Evolutionary conservation across 2,797 vertebrate genomes (phyloP).

Genomic region (Orientallactaga sibirica): DNA sequence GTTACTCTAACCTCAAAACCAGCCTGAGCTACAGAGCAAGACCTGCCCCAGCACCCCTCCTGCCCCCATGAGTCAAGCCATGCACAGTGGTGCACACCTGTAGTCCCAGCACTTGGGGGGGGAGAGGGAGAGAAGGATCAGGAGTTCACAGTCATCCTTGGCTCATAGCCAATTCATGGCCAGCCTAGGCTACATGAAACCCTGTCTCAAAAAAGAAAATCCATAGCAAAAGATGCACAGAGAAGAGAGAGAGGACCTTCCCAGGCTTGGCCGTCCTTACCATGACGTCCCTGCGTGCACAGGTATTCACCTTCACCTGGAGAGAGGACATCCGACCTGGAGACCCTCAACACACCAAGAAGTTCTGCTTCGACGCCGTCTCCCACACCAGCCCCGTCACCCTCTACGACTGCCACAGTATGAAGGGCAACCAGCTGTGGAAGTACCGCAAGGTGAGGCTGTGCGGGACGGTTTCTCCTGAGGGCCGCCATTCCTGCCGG

Average conservation of each 20-base stretch:
- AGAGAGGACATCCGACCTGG: constrained; percentile 96
- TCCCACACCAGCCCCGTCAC: constrained; percentile 96
- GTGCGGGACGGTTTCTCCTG: too few relatives aligned
- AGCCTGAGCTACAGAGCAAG: too few relatives aligned
- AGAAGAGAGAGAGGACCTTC: neutral
- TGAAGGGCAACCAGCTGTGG: constrained; percentile 99
- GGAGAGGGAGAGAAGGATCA: neutral
- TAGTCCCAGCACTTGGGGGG: neutral
- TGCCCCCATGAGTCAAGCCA: too few relatives aligned
- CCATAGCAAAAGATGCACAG: too few relatives aligned
- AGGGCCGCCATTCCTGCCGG: too few relatives aligned
- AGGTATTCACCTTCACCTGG: constrained; percentile 98
- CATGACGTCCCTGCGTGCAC: constrained; percentile 62
- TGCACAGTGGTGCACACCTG: too few relatives aligned
- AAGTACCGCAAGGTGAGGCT: constrained; percentile 93
- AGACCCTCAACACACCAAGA: constrained; percentile 96
- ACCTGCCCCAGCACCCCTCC: too few relatives aligned
- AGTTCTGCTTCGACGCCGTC: constrained; percentile 96
- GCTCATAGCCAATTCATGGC: too few relatives aligned
- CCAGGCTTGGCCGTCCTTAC: neutral
- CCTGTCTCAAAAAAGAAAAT: neutral
- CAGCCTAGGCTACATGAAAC: neutral
- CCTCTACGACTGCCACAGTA: constrained; percentile 97
- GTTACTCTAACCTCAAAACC: too few relatives aligned
- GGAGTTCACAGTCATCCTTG: neutral